These are phyloP conservation scores for Neodiprion fabricii DNA, from an alignment of 1,140 invertebrate species.

Conservation along the genomic window DNA sequence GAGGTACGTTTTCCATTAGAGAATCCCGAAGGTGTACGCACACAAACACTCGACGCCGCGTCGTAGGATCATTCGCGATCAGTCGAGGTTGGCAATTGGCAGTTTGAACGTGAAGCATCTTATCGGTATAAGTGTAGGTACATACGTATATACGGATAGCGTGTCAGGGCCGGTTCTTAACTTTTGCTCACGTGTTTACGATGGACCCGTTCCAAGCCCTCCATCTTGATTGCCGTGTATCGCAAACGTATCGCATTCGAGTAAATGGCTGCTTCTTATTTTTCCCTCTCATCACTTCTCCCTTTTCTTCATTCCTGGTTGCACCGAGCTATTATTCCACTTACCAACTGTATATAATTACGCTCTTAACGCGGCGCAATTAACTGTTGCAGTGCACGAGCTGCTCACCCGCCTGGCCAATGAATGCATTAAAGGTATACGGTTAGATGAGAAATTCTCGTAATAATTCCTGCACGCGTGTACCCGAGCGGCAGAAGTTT, in stretches of 20 bases:
- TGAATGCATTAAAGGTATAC: background rate
- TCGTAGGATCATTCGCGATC: background rate
- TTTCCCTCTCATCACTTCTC: too few species aligned
- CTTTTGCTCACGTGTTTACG: constrained; percentile 28
- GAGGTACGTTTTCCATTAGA: constrained; percentile 2
- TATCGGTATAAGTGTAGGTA: background rate
- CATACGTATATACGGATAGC: constrained; percentile 23
- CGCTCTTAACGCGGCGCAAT: background rate
- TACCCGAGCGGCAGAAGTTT: too few species aligned
- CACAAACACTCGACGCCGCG: too few species aligned
- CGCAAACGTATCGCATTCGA: background rate
- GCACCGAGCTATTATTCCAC: constrained; percentile 2
- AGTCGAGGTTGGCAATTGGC: constrained; percentile 21
- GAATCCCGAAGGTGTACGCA: background rate
- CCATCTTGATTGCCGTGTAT: background rate
- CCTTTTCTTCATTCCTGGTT: background rate
- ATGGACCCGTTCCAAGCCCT: constrained; percentile 4
- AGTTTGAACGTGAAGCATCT: constrained; percentile 25
- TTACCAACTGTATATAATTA: background rate
- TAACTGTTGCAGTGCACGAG: background rate
- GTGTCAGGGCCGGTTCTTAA: constrained; percentile 51
- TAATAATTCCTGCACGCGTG: too few species aligned
- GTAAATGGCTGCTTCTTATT: constrained; percentile 1
- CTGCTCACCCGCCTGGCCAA: background rate
- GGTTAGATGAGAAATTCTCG: too few species aligned